phyloP scores from a whole-genome alignment of 2,797 vertebrate genomes.

The Lepidocolaptes lacrymiger region DNA sequence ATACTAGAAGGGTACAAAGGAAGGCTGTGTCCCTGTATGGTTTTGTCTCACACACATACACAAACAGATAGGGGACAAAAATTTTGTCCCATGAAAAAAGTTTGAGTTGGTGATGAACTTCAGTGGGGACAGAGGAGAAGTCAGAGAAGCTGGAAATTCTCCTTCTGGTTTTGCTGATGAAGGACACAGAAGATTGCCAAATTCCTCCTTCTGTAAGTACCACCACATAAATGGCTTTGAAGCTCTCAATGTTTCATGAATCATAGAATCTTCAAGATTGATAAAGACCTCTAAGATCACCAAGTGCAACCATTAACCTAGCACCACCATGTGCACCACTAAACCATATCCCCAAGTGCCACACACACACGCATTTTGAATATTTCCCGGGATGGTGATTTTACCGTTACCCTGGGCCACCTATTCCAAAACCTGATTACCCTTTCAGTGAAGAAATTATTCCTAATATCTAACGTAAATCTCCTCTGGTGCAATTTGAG shows the following conservation, averaged over 20 bases:
- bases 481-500: not conserved
- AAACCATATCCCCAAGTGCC: not conserved
- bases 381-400: not conserved
- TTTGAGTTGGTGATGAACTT: not conserved
- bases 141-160: not conserved
- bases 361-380: not conserved
- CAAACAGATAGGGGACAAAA: not conserved
- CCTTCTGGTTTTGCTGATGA: not conserved
- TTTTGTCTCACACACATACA: not conserved
- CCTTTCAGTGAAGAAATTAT: not conserved
- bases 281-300: not conserved
- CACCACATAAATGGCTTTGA: not conserved
- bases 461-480: not conserved
- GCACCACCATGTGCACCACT: not conserved
- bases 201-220: not conserved
- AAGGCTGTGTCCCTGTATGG: not conserved
- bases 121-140: not conserved
- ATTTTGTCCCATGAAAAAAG: not conserved
- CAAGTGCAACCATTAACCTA: not conserved
- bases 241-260: not conserved
- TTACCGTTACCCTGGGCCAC: not conserved
- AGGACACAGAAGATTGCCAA: not conserved
- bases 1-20: not conserved
- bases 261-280: not conserved
- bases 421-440: not conserved